Base-by-base conservation (phyloP, 2,888 invertebrate genomes). In the Holacanthella duospinosa region DNA sequence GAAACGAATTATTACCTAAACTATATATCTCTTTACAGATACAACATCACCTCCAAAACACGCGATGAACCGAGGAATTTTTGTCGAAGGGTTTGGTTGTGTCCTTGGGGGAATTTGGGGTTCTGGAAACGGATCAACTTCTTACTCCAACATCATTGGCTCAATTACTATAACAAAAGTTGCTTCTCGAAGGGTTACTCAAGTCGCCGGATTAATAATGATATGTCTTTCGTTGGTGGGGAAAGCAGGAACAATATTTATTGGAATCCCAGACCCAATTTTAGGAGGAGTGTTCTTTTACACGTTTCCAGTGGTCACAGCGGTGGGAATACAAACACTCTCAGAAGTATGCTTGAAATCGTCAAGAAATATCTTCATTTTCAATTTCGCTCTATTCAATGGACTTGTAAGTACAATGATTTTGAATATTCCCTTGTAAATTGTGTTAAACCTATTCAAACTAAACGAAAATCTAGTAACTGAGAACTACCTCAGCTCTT, bases 121-220 rank as follows among this genome's bases (percentile, higher is more conserved):
- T 9, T 84, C 87, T 29, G 90, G 89, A 1, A 89, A 89, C 74
- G 91, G 90, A 0, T 89, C 90, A 56, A 92, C 91, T 71, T 91
- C 91, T 2, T 92, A 92, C 75, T 89, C 89, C 59, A 90, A 91
- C 76, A 92, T 92, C 76, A 89, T 93, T 53, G 92, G 91, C 0
- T 89, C 90, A 1, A 91, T 93, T 68, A 90, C 90, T 36, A 87
- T 90, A 1, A 90, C 89, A 1, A 87, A 87, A 81, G 88, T 87
- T 74, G 88, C 87, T 0, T 87, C 88, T n/a, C 81, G 89, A 1
- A 82, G 88, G 63, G 88, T 89, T 29, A 85, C 89, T 65, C 88
- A 88, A 73, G 86, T 83, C 82, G 87, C 87, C 0, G 85, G 87
- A 0, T 77, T 80, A 0, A 79, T 88, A 56, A 89, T 89, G 88